These are phyloP conservation scores for Meteorus cinctellus DNA, from an alignment of 2,888 invertebrate species.

Conservation along the genomic window DNA sequence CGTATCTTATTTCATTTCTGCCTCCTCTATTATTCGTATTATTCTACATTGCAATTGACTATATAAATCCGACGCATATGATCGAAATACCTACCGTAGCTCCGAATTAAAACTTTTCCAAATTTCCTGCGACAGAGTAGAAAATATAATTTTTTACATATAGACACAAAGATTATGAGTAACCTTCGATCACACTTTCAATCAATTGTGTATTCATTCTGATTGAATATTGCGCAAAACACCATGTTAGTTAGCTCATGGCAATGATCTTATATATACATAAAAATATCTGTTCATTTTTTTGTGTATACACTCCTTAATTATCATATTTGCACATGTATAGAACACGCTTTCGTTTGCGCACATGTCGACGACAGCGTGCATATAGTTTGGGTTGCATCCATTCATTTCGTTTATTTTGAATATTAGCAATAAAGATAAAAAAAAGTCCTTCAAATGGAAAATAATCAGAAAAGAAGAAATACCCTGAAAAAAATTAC, in stretches of 20 bases:
- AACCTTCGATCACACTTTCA: not conserved
- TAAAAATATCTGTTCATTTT: too few species aligned
- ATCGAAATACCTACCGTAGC: not conserved
- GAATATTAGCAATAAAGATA: not conserved
- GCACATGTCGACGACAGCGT: slow-evolving; percentile 24
- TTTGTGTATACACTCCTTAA: not conserved
- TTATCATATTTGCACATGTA: slow-evolving; percentile 22
- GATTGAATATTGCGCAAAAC: too few species aligned
- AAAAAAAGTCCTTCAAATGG: slow-evolving; percentile 12
- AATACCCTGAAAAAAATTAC: slow-evolving; percentile 4
- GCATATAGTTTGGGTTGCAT: not conserved
- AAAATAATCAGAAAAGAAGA: slow-evolving; percentile 21
- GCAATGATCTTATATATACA: too few species aligned
- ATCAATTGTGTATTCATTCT: too few species aligned
- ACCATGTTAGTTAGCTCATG: too few species aligned
- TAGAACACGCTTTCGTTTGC: slow-evolving; percentile 29
- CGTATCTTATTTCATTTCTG: not conserved
- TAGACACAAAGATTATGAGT: not conserved
- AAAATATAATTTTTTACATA: not conserved
- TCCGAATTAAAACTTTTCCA: not conserved
- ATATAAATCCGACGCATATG: not conserved
- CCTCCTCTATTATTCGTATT: too few species aligned
- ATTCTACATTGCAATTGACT: too few species aligned
- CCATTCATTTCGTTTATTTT: not conserved
- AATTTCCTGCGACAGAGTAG: not conserved